A percentile compares a stretch with the other conserved stretches of the same genome.
These are phyloP conservation scores for Scylla paramamosain DNA, from an alignment of 1,140 invertebrate species.

Conservation along the genomic window DNA sequence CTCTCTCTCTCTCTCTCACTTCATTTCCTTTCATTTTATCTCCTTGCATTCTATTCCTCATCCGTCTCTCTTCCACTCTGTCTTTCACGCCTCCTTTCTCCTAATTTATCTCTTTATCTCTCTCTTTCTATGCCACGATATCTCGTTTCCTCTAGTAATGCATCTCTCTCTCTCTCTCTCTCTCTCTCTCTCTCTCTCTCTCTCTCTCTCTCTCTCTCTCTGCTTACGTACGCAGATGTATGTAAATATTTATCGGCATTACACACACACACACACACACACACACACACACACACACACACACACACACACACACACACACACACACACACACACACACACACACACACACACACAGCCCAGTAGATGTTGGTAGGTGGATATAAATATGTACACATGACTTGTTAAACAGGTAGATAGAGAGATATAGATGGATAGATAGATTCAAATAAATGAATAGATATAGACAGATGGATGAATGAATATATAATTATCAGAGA, in stretches of 20 bases:
- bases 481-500: too few relatives aligned
- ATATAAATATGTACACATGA: background rate
- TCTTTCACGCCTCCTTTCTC: background rate
- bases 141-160: too few relatives aligned
- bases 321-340: too few relatives aligned
- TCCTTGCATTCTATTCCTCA: background rate
- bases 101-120: background rate
- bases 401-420: background rate
- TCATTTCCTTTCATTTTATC: background rate
- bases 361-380: background rate
- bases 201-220: background rate
- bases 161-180: background rate
- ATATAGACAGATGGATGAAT: too few relatives aligned
- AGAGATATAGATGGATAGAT: background rate
- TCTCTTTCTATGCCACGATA: too few relatives aligned
- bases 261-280: too few relatives aligned
- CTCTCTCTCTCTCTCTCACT: background rate
- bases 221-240: background rate
- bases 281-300: too few relatives aligned
- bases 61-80: background rate
- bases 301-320: too few relatives aligned
- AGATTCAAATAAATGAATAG: too few relatives aligned
- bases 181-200: constrained; percentile 33
- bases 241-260: background rate
- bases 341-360: too few relatives aligned